A percentile compares a stretch with the other conserved stretches of the same genome.
Evolutionary conservation across 1,140 invertebrate genomes (phyloP).

Genomic region (Euura lappo): DNA sequence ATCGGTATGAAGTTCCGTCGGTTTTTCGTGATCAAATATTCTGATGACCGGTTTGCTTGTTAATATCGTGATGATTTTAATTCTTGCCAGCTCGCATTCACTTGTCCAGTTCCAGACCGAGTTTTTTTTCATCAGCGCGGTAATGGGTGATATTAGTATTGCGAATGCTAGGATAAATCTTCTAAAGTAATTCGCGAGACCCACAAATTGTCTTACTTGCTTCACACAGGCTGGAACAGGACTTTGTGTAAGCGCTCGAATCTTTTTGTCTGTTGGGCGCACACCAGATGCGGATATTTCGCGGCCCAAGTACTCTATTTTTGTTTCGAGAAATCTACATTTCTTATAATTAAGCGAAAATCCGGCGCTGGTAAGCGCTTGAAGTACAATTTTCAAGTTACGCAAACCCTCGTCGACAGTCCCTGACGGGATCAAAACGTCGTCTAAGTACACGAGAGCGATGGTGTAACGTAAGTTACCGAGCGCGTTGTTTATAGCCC

Average conservation of each 20-base stretch:
- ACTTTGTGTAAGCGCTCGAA: conserved; percentile 31
- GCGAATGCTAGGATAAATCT: conserved; percentile 38
- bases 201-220: conserved; percentile 39
- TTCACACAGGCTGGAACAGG: conserved; percentile 31
- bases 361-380: not conserved
- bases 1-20: conserved; percentile 16
- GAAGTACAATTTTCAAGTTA: conserved; percentile 1
- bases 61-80: conserved; percentile 9
- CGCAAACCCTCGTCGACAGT: conserved; percentile 10
- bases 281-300: conserved; percentile 22
- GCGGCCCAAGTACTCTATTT: conserved; percentile 29
- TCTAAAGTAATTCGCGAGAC: conserved; percentile 38
- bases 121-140: conserved; percentile 10
- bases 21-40: conserved; percentile 10
- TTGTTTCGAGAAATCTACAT: not conserved
- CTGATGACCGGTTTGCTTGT: conserved; percentile 13
- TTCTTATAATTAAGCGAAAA: not conserved
- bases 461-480: conserved; percentile 11
- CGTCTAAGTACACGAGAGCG: conserved; percentile 5
- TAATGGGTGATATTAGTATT: conserved; percentile 13
- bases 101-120: conserved; percentile 12
- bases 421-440: conserved; percentile 8
- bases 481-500: conserved; percentile 20
- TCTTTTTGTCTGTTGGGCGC: conserved; percentile 35
- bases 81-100: not conserved